phyloP scores from a whole-genome alignment of 2,888 invertebrate genomes.

The Melitaea athalia region DNA sequence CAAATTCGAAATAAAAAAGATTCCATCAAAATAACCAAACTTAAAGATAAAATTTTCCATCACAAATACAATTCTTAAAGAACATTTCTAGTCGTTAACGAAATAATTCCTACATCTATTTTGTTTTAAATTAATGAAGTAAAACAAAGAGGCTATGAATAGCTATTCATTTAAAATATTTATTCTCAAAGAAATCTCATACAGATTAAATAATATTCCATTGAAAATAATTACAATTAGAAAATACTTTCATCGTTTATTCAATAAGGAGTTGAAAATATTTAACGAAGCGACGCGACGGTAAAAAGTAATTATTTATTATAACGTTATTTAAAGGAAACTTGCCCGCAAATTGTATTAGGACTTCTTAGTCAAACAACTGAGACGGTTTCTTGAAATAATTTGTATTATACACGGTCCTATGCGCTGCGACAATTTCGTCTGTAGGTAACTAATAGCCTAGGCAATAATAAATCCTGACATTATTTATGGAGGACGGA shows the following conservation, averaged over 20 bases:
- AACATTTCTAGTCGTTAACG: background rate
- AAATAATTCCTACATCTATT: background rate
- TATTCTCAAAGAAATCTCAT: background rate
- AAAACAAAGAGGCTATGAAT: background rate
- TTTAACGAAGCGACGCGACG: background rate
- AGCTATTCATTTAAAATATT: background rate
- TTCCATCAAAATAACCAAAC: no score
- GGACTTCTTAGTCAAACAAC: conserved; percentile 1
- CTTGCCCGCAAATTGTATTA: conserved; percentile 7
- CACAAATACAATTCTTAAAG: background rate
- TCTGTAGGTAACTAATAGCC: no score
- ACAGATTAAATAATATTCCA: background rate
- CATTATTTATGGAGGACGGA: no score
- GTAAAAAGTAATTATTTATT: background rate
- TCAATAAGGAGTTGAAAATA: background rate
- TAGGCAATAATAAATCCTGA: no score
- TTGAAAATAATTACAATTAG: background rate
- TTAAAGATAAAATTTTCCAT: background rate
- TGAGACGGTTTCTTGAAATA: background rate
- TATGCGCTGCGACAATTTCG: background rate
- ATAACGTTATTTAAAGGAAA: background rate
- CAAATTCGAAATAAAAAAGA: no score
- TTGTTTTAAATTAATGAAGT: background rate
- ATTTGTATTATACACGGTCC: background rate
- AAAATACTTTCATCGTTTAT: background rate